These are phyloP conservation scores for Ramazzottius varieornatus DNA, from an alignment of 2,888 invertebrate genomes.

Conservation along the genomic window DNA sequence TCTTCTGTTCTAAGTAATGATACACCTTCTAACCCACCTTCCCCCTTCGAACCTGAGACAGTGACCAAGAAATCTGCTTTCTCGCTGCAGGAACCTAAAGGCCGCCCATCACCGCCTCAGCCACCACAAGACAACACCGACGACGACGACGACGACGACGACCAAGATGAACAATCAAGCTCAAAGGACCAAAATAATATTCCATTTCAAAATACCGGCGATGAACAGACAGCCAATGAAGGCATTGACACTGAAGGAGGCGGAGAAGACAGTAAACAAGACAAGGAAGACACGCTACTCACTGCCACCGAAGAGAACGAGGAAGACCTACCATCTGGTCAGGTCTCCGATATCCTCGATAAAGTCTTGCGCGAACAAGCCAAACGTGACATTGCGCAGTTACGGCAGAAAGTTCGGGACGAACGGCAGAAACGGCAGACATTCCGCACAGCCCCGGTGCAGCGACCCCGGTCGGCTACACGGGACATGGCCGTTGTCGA, in stretches of 20 bases:
- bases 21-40: slow-evolving; percentile 2
- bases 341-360: neutral
- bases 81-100: neutral
- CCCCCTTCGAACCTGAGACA: neutral
- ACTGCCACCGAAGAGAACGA: neutral
- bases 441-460: neutral
- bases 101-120: no score
- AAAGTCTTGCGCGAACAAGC: neutral
- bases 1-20: neutral
- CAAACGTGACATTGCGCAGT: neutral
- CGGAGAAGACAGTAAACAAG: neutral
- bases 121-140: neutral
- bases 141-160: neutral
- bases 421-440: neutral
- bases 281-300: neutral
- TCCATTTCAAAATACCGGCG: neutral
- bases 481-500: neutral
- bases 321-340: neutral
- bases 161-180: no score
- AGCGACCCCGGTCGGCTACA: neutral
- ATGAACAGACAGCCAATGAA: no score
- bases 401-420: neutral
- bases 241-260: no score
- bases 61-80: slow-evolving; percentile 3
- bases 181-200: neutral